Conservation (phyloP, 2,113 vertebrate species). For the Odobenus rosmarus region DNA sequence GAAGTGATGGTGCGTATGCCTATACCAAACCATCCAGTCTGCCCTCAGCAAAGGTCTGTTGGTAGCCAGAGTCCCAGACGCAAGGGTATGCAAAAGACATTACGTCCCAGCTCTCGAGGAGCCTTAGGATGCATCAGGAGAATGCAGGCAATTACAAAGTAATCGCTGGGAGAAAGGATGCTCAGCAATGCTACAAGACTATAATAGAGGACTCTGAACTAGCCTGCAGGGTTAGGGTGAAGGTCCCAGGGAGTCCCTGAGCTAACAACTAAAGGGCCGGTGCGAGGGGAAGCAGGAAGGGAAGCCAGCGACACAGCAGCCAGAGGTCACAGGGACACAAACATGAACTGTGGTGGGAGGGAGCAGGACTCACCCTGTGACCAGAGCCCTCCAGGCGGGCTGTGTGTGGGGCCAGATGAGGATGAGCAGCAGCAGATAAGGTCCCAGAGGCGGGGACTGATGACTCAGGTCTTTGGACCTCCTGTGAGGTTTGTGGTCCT, state of each 20-base stretch:
- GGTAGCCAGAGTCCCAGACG: neutral
- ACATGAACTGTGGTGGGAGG: neutral
- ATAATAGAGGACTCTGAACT: neutral
- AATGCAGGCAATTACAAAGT: neutral
- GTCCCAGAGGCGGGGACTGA: neutral
- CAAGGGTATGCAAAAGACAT: neutral
- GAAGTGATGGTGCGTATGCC: neutral
- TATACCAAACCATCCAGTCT: neutral
- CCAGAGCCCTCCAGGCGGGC: neutral
- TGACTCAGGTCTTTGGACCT: slow-evolving; percentile 29
- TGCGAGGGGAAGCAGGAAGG: neutral
- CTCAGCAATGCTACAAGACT: neutral
- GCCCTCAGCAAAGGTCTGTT: neutral
- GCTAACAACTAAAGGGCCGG: neutral
- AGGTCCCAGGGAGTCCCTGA: neutral
- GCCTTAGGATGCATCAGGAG: neutral
- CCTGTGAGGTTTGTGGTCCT: neutral
- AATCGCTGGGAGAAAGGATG: neutral
- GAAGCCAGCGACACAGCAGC: neutral
- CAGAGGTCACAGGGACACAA: neutral
- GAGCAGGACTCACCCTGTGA: too few relatives aligned
- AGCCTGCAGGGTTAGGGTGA: rapidly evolving
- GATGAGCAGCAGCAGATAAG: neutral
- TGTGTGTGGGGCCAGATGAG: neutral
- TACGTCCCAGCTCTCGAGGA: neutral